Percentiles rank a stretch among this genome's conserved stretches.
phyloP scores from a whole-genome alignment of 1,140 invertebrate species.

The Penaeus japonicus region DNA sequence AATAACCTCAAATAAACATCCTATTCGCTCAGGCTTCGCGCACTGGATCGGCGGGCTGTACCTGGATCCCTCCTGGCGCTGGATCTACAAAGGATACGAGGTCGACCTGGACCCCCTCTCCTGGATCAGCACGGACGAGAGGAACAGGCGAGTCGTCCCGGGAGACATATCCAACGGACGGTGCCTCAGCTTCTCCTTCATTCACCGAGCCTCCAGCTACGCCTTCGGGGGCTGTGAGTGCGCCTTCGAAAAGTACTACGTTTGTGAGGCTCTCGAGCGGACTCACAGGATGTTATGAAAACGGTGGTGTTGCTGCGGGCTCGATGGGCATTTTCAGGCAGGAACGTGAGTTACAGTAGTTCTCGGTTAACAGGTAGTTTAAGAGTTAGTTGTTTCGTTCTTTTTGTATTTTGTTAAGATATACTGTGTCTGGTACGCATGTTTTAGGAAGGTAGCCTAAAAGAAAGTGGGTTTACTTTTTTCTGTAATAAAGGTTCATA shows the following conservation, averaged over 20 bases:
- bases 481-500: too few relatives aligned
- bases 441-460: too few relatives aligned
- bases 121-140: conserved; percentile 14
- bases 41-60: conserved; percentile 44
- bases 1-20: background rate
- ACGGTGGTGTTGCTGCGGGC: too few relatives aligned
- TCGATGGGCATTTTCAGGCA: too few relatives aligned
- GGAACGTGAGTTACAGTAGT: too few relatives aligned
- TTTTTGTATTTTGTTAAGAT: too few relatives aligned
- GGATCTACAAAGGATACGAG: conserved; percentile 14
- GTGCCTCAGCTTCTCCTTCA: conserved; percentile 31
- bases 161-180: conserved; percentile 13
- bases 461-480: too few relatives aligned
- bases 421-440: too few relatives aligned
- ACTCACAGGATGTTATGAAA: background rate
- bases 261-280: conserved; percentile 28
- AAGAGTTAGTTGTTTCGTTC: too few relatives aligned
- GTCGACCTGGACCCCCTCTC: conserved; percentile 4
- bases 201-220: background rate
- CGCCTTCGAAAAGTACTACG: conserved; percentile 40
- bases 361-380: too few relatives aligned
- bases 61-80: conserved; percentile 32
- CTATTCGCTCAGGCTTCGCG: conserved; percentile 13
- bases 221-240: conserved; percentile 7
- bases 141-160: background rate